A percentile compares a stretch with the other conserved stretches of the same genome.
These are phyloP conservation scores for Lophius piscatorius DNA, from an alignment of 2,113 vertebrate genomes.

Conservation along the genomic window DNA sequence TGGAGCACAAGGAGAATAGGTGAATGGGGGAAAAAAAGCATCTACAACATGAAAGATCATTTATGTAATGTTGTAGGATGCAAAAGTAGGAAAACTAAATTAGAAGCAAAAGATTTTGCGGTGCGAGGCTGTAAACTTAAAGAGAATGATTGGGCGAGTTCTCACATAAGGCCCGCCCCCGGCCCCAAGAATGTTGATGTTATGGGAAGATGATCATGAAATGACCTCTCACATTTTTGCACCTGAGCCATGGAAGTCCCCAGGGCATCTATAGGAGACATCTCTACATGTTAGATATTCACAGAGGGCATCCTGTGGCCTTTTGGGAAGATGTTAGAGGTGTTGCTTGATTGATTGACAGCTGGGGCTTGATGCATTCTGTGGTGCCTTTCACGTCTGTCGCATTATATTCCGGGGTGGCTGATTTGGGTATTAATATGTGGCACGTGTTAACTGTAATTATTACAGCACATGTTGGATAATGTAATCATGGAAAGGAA, in stretches of 20 bases:
- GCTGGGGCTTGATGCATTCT: constrained; percentile 52
- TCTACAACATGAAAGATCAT: constrained; percentile 36
- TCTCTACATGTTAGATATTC: constrained; percentile 55
- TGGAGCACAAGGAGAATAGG: constrained; percentile 25
- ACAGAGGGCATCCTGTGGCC: constrained; percentile 46
- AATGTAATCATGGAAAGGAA: constrained; percentile 49
- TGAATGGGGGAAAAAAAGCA: constrained; percentile 20
- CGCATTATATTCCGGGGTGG: constrained; percentile 53
- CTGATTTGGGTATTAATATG: constrained; percentile 55
- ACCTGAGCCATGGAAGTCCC: constrained; percentile 50
- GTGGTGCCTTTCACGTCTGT: constrained; percentile 68
- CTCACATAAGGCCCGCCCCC: too few relatives aligned
- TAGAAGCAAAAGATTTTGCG: constrained; percentile 54
- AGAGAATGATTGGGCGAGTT: not conserved
- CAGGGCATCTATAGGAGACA: constrained; percentile 32
- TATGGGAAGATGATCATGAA: constrained; percentile 38
- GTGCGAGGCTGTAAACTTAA: constrained; percentile 28
- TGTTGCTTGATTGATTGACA: constrained; percentile 64
- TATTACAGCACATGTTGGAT: constrained; percentile 47
- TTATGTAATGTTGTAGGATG: constrained; percentile 49
- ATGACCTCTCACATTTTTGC: constrained; percentile 43
- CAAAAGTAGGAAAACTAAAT: constrained; percentile 59
- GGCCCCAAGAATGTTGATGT: constrained; percentile 24
- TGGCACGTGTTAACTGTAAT: constrained; percentile 40
- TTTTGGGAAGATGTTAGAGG: constrained; percentile 57